Evolutionary conservation across 2,797 vertebrate genomes (phyloP).

Genomic region (Coregonus suidteri): DNA sequence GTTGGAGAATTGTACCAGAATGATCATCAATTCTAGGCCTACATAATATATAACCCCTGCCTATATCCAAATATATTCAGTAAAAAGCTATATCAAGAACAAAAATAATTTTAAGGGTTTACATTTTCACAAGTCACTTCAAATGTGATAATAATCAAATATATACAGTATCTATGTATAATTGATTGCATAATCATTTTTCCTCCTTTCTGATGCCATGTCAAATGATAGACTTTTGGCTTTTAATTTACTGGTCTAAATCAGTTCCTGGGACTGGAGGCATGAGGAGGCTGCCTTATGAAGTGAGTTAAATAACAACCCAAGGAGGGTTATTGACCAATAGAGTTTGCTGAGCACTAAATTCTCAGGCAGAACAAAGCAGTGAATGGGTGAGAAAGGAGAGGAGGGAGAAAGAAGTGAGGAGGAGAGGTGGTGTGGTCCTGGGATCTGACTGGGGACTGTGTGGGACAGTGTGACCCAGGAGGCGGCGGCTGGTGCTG

Average conservation of each 20-base stretch:
- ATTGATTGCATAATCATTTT: background rate
- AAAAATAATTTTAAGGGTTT: background rate
- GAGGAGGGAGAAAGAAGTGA: background rate
- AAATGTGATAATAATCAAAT: background rate
- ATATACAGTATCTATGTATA: background rate
- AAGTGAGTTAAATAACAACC: conserved; percentile 60
- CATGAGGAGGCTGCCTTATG: conserved; percentile 52
- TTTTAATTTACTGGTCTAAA: conserved; percentile 1
- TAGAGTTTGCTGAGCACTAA: conserved; percentile 71
- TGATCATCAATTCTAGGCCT: background rate
- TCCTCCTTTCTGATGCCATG: background rate
- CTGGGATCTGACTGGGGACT: background rate
- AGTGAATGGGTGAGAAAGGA: conserved; percentile 70
- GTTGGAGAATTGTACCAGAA: background rate
- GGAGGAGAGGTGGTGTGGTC: background rate
- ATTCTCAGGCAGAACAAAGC: conserved; percentile 76
- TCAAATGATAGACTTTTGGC: conserved; percentile 1
- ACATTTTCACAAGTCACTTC: background rate
- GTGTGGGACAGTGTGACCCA: conserved; percentile 19
- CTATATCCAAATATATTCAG: background rate
- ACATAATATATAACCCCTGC: background rate
- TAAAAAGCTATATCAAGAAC: background rate
- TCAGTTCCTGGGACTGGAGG: background rate
- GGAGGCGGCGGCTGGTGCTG: conserved; percentile 20
- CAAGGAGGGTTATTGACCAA: conserved; percentile 52